These are phyloP conservation scores for Distichodus sexfasciatus DNA, from an alignment of 2,797 vertebrate species.

Conservation along the genomic window DNA sequence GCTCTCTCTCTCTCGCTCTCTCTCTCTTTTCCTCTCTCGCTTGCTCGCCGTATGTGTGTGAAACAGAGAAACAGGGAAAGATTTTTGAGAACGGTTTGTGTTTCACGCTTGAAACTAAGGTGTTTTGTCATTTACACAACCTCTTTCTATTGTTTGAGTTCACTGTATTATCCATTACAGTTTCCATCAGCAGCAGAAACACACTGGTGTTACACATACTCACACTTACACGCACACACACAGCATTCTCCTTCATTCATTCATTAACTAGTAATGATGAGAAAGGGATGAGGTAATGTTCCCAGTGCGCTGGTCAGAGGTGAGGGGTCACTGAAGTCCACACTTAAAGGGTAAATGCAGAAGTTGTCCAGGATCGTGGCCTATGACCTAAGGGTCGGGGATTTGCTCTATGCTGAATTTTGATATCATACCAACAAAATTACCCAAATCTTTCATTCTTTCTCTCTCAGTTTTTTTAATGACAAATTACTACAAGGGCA, in stretches of 20 bases:
- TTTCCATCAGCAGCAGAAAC: conserved; percentile 26
- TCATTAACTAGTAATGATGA: conserved; percentile 37
- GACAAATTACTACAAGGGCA: too few species aligned
- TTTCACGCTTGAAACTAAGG: conserved; percentile 12
- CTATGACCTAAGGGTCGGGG: conserved; percentile 26
- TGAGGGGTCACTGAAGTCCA: conserved; percentile 37
- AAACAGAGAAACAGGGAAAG: conserved; percentile 36
- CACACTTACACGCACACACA: conserved; percentile 9
- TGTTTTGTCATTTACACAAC: conserved; percentile 25
- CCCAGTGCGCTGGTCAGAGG: conserved; percentile 42
- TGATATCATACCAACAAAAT: conserved; percentile 16
- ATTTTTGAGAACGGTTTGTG: conserved; percentile 31
- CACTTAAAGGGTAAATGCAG: conserved; percentile 39
- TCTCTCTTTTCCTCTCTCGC: too few species aligned
- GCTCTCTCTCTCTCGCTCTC: conserved; percentile 52
- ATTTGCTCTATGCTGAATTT: conserved; percentile 30
- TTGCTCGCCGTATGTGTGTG: conserved; percentile 65
- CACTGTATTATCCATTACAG: conserved; percentile 31
- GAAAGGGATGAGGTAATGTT: conserved; percentile 49
- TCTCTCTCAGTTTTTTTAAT: neutral
- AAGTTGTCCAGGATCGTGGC: conserved; percentile 33
- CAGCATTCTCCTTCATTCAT: conserved; percentile 29
- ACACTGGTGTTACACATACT: conserved; percentile 19
- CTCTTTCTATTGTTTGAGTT: conserved; percentile 10
- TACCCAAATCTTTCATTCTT: neutral